Percentiles rank a stretch among this genome's conserved stretches.
phyloP scores from a whole-genome alignment of 1,140 invertebrate species.

The Brachionus asplanchnoidis region DNA sequence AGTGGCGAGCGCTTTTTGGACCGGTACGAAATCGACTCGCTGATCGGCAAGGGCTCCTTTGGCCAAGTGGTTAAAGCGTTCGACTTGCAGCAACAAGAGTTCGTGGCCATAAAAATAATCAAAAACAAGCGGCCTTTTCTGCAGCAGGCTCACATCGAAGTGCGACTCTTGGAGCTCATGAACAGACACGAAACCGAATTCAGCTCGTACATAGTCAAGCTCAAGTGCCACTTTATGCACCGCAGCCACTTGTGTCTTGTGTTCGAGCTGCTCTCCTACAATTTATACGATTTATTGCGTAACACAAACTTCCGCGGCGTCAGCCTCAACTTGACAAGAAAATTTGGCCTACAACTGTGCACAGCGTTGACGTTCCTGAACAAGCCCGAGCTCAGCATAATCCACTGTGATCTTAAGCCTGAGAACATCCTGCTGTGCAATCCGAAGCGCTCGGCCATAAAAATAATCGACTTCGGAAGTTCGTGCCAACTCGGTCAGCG shows the following conservation, averaged over 20 bases:
- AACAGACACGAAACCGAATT: conserved; percentile 83
- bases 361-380: conserved; percentile 96
- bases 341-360: conserved; percentile 95
- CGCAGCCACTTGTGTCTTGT: conserved; percentile 93
- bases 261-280: conserved; percentile 98
- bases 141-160: conserved; percentile 99
- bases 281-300: conserved; percentile 94
- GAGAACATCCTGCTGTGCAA: conserved; percentile 99
- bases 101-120: conserved; percentile 99
- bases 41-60: conserved; percentile 96
- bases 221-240: conserved; percentile 97
- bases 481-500: conserved; percentile 96
- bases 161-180: conserved; percentile 98
- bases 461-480: conserved; percentile 98
- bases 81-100: conserved; percentile 90
- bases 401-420: conserved; percentile 99
- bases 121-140: conserved; percentile 99
- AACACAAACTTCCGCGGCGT: conserved; percentile 99
- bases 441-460: conserved; percentile 96
- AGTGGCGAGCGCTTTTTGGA: conserved; percentile 97
- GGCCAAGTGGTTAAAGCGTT: conserved; percentile 98
- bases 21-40: conserved; percentile 95
- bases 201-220: conserved; percentile 99
- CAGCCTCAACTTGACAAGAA: conserved; percentile 95
- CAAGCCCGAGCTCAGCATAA: conserved; percentile 93